Evolutionary conservation across 2,797 vertebrate genomes (phyloP), one percentile per base, ranked within the genome.

Genomic region (Leptodactylus fallax): DNA sequence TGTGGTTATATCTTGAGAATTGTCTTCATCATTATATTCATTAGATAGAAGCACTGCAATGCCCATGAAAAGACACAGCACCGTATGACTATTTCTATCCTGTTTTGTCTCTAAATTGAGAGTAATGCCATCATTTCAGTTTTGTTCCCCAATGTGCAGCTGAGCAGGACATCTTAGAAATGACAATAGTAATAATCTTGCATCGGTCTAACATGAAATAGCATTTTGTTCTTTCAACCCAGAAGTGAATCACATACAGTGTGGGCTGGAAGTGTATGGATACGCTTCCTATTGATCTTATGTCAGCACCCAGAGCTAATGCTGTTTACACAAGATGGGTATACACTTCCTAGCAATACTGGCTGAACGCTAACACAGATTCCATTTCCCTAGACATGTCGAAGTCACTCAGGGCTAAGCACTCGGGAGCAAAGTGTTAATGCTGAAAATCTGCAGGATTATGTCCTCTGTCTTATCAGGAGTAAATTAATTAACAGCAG

Each of bases 321-420:
- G 85, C 85, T 89, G 84, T 89, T 89, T 89, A 89, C 85, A 89
- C 74, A 83, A 83, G 85, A 83, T 80, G 82, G 85, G 74, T 83
- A 83, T 89, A 89, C 80, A 89, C 55, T 72, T 86, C 72, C 78
- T 78, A 71, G 88, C 88, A 89, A 47, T 79, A 82, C 80, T 63
- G 65, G 81, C 85, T 83, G 85, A 89, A 78, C 80, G 36, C 88
- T 71, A 86, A 83, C 88, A 89, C 55, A 83, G 72, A 89, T 86
- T 72, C 85, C 72, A 83, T 89, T 85, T 89, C 88, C 88, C 85
- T 19, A 79, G 85, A 86, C 85, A 87, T 79, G 51, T 72, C 65
- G 49, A 79, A 86, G 88, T 89, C 88, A 89, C 88, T 89, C 85
- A 83, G 85, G 88, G 85, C 88, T 89, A 86, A 89, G 85, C 85